Percentiles rank a stretch among this genome's conserved stretches.
Conservation (phyloP, 2,888 invertebrate genomes). For the Pseudolycoriella hygida region DNA sequence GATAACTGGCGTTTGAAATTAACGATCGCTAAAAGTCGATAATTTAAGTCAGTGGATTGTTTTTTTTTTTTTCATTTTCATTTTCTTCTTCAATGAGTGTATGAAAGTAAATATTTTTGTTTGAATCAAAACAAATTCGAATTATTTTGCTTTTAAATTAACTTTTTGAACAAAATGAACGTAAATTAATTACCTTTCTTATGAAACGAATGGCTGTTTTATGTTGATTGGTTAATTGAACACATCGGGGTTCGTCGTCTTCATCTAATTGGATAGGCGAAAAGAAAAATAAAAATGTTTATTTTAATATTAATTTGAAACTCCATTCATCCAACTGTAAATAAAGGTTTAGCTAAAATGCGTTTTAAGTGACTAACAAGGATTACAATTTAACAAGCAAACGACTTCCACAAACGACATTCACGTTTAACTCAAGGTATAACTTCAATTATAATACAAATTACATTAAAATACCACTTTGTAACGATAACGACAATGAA, state of each 20-base stretch:
- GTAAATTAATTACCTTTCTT: constrained; percentile 51
- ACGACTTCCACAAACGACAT: too few relatives aligned
- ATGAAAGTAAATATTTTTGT: neutral
- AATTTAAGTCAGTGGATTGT: neutral
- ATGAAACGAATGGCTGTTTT: constrained; percentile 82
- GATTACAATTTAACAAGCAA: too few relatives aligned
- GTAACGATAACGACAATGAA: too few relatives aligned
- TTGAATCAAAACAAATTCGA: neutral
- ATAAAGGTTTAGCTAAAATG: too few relatives aligned
- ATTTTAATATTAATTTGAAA: neutral
- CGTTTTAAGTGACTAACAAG: too few relatives aligned
- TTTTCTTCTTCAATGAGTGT: too few relatives aligned
- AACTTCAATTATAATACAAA: too few relatives aligned
- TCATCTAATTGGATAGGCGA: constrained; percentile 38
- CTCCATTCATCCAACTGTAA: too few relatives aligned
- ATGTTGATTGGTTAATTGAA: constrained; percentile 70
- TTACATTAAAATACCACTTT: too few relatives aligned
- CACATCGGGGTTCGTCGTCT: constrained; percentile 62
- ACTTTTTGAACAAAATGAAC: neutral
- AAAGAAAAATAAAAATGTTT: neutral
- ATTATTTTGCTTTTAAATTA: neutral
- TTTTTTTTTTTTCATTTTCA: neutral
- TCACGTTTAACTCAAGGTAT: too few relatives aligned
- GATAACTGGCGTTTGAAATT: too few relatives aligned
- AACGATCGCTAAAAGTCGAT: neutral